These are phyloP conservation scores for Amphiprion percula DNA, from an alignment of 2,113 vertebrate genomes.

Conservation along the genomic window DNA sequence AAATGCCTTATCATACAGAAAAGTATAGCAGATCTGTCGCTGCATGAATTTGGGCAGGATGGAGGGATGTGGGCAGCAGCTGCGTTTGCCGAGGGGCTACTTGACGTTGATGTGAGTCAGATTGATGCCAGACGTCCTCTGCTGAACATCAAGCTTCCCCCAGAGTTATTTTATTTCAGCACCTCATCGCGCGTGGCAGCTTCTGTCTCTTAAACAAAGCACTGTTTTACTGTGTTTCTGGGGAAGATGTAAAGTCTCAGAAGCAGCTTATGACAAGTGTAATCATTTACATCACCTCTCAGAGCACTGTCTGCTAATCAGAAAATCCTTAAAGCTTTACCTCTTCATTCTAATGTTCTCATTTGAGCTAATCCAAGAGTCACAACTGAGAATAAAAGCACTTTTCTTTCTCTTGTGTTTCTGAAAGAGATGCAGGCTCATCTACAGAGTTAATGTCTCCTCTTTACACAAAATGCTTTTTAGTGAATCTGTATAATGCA, in stretches of 20 bases:
- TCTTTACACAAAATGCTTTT: background rate
- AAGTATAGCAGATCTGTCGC: slow-evolving; percentile 33
- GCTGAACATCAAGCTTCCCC: slow-evolving; percentile 13
- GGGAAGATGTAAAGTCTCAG: slow-evolving; percentile 8
- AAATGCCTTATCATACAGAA: background rate
- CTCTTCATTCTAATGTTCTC: slow-evolving; percentile 16
- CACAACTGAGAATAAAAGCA: slow-evolving; percentile 1
- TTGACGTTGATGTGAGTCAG: slow-evolving; percentile 47
- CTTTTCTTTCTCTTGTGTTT: background rate
- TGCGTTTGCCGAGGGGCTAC: slow-evolving; percentile 20
- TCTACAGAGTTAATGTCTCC: background rate
- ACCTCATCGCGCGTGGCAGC: background rate
- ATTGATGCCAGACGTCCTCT: slow-evolving; percentile 54
- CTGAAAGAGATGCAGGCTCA: background rate
- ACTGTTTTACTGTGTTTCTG: slow-evolving; percentile 12
- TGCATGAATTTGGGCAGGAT: background rate
- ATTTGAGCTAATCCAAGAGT: slow-evolving; percentile 3
- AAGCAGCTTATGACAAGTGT: slow-evolving; percentile 4
- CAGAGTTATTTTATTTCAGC: background rate
- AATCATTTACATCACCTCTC: slow-evolving; percentile 38
- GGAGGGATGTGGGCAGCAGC: slow-evolving; percentile 19
- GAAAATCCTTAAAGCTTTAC: slow-evolving; percentile 7
- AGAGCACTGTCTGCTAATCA: background rate
- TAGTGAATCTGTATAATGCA: background rate
- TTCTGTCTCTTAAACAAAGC: slow-evolving; percentile 42